phyloP scores from a whole-genome alignment of 2,888 invertebrate species.

The Rugalucina vietnamica region DNA sequence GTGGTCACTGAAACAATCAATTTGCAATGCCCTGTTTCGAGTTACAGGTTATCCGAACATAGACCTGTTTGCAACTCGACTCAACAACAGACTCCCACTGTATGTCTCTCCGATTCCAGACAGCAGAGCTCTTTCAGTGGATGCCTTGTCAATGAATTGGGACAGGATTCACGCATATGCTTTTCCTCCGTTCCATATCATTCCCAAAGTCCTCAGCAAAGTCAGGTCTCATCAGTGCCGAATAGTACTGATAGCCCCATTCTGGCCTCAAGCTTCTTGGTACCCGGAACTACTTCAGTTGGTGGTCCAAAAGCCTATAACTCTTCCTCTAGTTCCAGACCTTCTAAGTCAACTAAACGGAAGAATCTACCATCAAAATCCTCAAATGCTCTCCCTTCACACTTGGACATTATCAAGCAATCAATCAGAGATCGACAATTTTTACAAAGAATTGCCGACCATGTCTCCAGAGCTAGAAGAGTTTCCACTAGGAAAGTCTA shows the following conservation, averaged over 20 bases:
- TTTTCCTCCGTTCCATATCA: constrained; percentile 4
- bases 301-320: neutral
- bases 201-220: neutral
- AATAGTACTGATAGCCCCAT: neutral
- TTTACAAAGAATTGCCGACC: neutral
- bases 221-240: neutral
- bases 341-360: neutral
- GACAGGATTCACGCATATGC: constrained; percentile 5
- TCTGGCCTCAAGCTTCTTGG: neutral
- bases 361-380: constrained; percentile 1
- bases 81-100: neutral
- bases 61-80: neutral
- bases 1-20: neutral
- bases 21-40: neutral
- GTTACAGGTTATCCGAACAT: neutral
- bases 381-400: neutral
- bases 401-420: neutral
- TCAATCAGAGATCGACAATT: neutral
- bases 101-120: neutral
- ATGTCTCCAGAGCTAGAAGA: neutral
- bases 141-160: neutral
- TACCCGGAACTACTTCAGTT: neutral
- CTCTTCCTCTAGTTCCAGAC: neutral
- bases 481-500: neutral
- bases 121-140: neutral